These are phyloP conservation scores for Coluber constrictor DNA, from an alignment of 2,797 vertebrate species.

Conservation along the genomic window DNA sequence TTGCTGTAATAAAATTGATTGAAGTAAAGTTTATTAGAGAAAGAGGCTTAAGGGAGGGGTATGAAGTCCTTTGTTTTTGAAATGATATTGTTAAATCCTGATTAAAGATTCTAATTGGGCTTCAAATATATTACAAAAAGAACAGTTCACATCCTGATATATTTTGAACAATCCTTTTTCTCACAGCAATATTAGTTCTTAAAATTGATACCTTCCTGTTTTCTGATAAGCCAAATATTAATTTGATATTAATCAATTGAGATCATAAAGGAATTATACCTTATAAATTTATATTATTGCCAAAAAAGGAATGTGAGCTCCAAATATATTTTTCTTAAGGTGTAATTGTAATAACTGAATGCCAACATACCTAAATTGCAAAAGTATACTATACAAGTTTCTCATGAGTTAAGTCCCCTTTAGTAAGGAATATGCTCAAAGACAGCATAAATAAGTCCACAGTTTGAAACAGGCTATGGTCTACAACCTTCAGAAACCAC, in stretches of 20 bases:
- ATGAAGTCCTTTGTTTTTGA: not conserved
- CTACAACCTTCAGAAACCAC: not conserved
- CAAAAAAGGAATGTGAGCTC: not conserved
- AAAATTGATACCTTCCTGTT: not conserved
- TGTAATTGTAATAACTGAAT: not conserved
- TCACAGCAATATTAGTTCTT: not conserved
- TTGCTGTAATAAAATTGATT: not conserved
- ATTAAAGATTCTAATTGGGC: not conserved
- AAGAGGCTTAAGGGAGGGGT: not conserved
- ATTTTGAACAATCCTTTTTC: not conserved
- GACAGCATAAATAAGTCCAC: not conserved
- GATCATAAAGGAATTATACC: not conserved
- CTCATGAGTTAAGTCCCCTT: not conserved
- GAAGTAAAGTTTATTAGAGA: not conserved
- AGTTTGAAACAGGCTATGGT: not conserved
- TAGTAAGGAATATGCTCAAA: not conserved
- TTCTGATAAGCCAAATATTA: not conserved
- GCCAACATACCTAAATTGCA: not conserved
- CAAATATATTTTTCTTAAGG: not conserved
- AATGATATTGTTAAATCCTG: not conserved
- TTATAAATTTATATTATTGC: not conserved
- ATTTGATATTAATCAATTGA: not conserved
- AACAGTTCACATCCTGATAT: not conserved
- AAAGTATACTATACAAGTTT: not conserved
- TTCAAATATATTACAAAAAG: not conserved